Evolutionary conservation across 1,140 invertebrate species (phyloP), one percentile per base, ranked within the genome.

Genomic region (Mamestra configurata): DNA sequence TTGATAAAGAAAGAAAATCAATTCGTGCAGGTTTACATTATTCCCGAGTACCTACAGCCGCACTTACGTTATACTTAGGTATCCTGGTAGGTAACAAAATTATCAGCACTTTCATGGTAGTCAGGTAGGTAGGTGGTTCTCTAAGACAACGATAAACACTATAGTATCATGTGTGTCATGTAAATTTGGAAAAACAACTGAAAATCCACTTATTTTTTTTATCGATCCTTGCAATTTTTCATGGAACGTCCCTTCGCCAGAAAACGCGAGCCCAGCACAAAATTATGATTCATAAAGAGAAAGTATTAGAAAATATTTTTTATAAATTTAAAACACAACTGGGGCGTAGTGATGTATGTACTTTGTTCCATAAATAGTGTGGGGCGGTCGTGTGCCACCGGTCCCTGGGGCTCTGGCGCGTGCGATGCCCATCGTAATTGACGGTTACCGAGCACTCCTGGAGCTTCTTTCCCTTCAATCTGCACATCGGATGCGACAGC

Each of bases 371-470:
- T 92, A 93, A 86, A 92, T 92, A 88, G 89, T 72, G 55, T 51
- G 76, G 79, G 93, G 88, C 78, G 87, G 92, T 89, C 93, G 90
- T 90, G 93, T 93, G 93, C 83, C 73, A 35, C 51, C 20, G 31
- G 79, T 93, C 92, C 93, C 93, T 10, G 40, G 93, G 90, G 93
- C 78, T 76, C 79, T 77, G 86, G 86, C 91, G 92, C 90, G 93
- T 94, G 93, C 92, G 87, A 83, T 40, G 37, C 83, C 81, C 78
- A 68, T 53, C 72, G 81, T 93, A 92, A 92, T 90, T 91, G 88
- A 89, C 89, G 93, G 89, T 84, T 86, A 82, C 43, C 75, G 37
- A 53, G 85, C 87, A 90, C 80, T 89, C 81, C 80, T 89, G 77
- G 88, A 80, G 89, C 92, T 93, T 92, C 92, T 86, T 87, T 80